Percentiles rank a stretch among this genome's conserved stretches.
Evolutionary conservation across 1,140 invertebrate genomes (phyloP).

Genomic region (Brachionus plicatilis): DNA sequence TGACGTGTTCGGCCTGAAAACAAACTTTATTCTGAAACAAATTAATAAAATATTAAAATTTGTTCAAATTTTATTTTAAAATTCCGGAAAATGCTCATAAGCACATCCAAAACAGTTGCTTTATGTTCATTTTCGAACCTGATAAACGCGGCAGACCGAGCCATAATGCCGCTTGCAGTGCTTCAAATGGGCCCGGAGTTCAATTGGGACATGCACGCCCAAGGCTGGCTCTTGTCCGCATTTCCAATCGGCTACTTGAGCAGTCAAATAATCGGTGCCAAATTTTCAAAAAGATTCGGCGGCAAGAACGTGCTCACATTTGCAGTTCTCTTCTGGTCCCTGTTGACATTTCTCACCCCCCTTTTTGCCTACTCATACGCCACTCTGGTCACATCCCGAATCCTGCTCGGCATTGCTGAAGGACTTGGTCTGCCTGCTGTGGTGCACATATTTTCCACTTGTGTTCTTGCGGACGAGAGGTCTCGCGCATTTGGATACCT

Average conservation of each 20-base stretch:
- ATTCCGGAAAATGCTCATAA: slow-evolving; percentile 29
- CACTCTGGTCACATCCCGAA: slow-evolving; percentile 63
- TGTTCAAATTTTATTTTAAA: background rate
- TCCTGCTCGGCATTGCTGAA: slow-evolving; percentile 69
- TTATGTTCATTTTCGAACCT: slow-evolving; percentile 63
- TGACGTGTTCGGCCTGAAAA: background rate
- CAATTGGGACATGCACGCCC: slow-evolving; percentile 67
- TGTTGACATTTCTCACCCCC: slow-evolving; percentile 69
- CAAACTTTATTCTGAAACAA: background rate
- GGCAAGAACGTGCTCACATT: slow-evolving; percentile 67
- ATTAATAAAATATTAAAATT: background rate
- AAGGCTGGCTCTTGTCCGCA: slow-evolving; percentile 72
- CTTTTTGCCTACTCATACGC: slow-evolving; percentile 63
- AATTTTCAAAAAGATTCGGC: slow-evolving; percentile 67
- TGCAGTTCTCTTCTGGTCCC: slow-evolving; percentile 70
- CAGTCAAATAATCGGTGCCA: slow-evolving; percentile 69
- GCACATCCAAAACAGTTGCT: slow-evolving; percentile 31
- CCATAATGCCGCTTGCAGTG: slow-evolving; percentile 75
- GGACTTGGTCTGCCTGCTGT: slow-evolving; percentile 73
- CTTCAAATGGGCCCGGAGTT: slow-evolving; percentile 70
- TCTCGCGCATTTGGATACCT: slow-evolving; percentile 72
- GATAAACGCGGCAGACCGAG: slow-evolving; percentile 72
- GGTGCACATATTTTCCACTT: slow-evolving; percentile 72
- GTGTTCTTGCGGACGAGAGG: slow-evolving; percentile 68
- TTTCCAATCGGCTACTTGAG: slow-evolving; percentile 75